Base-by-base conservation (phyloP, 2,888 invertebrate genomes). In the Orgyia antiqua region DNA sequence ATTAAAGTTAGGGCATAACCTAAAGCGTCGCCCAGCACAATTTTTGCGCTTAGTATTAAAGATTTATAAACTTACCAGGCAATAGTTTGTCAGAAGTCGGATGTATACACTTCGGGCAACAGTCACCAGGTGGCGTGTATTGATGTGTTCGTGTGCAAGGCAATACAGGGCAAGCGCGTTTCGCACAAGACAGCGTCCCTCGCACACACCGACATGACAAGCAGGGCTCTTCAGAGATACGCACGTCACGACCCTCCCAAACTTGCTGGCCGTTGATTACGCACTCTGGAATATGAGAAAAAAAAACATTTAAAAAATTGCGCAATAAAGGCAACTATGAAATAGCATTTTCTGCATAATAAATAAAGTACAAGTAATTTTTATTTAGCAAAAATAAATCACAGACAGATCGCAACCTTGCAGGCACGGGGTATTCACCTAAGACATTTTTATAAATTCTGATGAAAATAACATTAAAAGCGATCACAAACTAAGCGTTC, bases 101-200 rank as follows among this genome's bases (percentile, higher is more conserved):
- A 41, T 78, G 73, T 35, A 58, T 74, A 62, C 75, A 90, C 44
- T 68, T 73, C 27, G 68, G 89, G 65, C 98, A 98, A 70, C 97
- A 97, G 54, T 95, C 93, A 2, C 94, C 94, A 0, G 91, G 88
- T 13, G 90, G 89, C 31, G 91, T 90, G 36, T 88, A 84, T 58
- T 94, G 94, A 45, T 90, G 89, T 7, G 88, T 86, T 1, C 76
- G 73, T 4, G 92, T 91, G 67, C 97, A 97, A 46, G 95, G 94
- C 18, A 97, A 87, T 4, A 96, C 95, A 0, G 97, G 95, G 57
- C 97, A 97, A 1, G 95, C 94, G 38, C 91, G 91, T 64, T 96
- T 96, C 23, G 91, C 88, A 67, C 97, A 97, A 9, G 91, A 91
- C 50, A 96, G 75, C 31, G 89, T 88, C 8, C 90, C 90, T 50